Evolutionary conservation across 2,888 invertebrate genomes (phyloP).

Genomic region (Holacanthella duospinosa): DNA sequence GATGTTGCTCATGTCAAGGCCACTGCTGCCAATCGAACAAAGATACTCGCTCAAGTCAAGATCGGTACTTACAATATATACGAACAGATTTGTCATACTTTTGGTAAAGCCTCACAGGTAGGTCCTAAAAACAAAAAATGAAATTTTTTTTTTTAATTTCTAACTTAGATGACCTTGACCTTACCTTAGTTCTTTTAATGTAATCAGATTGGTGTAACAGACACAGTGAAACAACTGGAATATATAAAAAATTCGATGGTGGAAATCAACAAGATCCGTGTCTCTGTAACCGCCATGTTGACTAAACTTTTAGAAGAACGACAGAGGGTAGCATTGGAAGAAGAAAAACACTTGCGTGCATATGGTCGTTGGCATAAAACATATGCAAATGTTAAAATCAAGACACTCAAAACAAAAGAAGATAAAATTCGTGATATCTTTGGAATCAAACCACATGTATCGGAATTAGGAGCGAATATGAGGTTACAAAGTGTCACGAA

Average conservation of each 20-base stretch:
- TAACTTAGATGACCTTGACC: no score
- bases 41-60: constrained; percentile 32
- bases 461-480: no score
- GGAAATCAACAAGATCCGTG: constrained; percentile 29
- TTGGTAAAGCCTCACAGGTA: constrained; percentile 21
- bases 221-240: constrained; percentile 29
- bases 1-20: constrained; percentile 29
- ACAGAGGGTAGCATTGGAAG: not conserved
- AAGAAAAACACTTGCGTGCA: not conserved
- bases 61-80: constrained; percentile 35
- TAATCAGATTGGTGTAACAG: constrained; percentile 21
- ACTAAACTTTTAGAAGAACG: not conserved
- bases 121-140: not conserved
- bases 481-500: not conserved
- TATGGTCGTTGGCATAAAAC: not conserved
- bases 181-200: no score
- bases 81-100: constrained; percentile 29
- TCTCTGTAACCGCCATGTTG: not conserved
- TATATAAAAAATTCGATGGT: constrained; percentile 29
- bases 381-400: no score
- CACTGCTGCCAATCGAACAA: constrained; percentile 33
- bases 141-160: not conserved
- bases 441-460: no score
- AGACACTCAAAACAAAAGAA: no score
- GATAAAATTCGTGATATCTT: no score